These are phyloP conservation scores for Coelopa pilipes DNA, from an alignment of 2,888 invertebrate species.

Conservation along the genomic window DNA sequence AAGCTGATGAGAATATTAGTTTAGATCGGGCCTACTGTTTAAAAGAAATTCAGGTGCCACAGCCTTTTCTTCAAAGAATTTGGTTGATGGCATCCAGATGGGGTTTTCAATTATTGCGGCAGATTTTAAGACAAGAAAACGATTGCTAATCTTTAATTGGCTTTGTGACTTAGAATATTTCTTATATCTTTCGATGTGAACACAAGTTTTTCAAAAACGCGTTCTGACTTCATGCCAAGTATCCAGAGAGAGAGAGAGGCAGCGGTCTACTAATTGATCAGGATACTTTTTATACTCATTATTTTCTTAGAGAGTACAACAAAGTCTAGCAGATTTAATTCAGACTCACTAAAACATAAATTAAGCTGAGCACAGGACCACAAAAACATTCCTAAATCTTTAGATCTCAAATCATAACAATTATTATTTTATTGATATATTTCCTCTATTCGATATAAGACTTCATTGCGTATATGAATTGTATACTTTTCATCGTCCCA, in stretches of 20 bases:
- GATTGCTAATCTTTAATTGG: slow-evolving; percentile 62
- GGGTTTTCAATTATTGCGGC: slow-evolving; percentile 61
- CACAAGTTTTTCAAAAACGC: slow-evolving; percentile 53
- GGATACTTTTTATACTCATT: slow-evolving; percentile 57
- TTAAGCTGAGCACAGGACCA: slow-evolving; percentile 62
- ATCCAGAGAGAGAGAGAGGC: slow-evolving; percentile 60
- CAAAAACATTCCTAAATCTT: slow-evolving; percentile 61
- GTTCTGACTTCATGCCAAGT: slow-evolving; percentile 56
- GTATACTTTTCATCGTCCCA: slow-evolving; percentile 55
- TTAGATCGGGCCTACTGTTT: slow-evolving; percentile 51
- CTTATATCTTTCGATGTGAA: slow-evolving; percentile 46
- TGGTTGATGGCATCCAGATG: slow-evolving; percentile 46
- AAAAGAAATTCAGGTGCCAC: slow-evolving; percentile 56
- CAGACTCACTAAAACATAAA: slow-evolving; percentile 43
- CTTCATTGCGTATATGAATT: slow-evolving; percentile 43
- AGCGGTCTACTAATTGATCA: slow-evolving; percentile 62
- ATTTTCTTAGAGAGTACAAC: slow-evolving; percentile 52
- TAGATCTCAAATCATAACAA: no score
- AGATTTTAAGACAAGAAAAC: slow-evolving; percentile 57
- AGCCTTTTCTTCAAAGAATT: slow-evolving; percentile 50
- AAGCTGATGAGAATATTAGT: slow-evolving; percentile 49
- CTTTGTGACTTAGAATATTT: slow-evolving; percentile 44
- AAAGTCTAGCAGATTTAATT: slow-evolving; percentile 55
- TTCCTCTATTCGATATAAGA: slow-evolving; percentile 42
- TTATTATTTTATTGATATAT: neutral